These are phyloP conservation scores for Protaetia brevitarsis DNA, from an alignment of 1,140 invertebrate species.

Conservation along the genomic window DNA sequence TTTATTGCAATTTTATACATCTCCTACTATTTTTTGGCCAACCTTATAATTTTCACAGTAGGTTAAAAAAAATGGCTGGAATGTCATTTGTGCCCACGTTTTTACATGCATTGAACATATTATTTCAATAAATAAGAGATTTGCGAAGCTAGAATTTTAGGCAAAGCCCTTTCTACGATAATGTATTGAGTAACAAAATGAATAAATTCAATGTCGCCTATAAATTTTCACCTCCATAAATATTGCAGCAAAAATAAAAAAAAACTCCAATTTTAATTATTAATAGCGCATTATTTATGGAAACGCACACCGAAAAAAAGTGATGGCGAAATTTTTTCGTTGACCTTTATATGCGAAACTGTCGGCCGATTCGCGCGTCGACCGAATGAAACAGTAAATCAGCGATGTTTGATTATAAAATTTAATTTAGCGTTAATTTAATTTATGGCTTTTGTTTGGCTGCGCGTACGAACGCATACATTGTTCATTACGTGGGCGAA, in stretches of 20 bases:
- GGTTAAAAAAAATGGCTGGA: no score
- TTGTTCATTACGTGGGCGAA: constrained; percentile 19
- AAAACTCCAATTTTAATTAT: not conserved
- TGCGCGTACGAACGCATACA: constrained; percentile 19
- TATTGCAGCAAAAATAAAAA: not conserved
- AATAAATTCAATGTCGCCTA: no score
- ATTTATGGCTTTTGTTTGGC: constrained; percentile 31
- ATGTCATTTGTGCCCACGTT: no score
- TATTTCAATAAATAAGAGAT: no score
- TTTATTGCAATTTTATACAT: no score
- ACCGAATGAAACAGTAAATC: constrained; percentile 22
- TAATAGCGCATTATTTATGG: constrained; percentile 7
- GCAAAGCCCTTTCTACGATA: no score
- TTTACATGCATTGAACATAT: no score
- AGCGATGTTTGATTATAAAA: constrained; percentile 29
- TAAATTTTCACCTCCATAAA: not conserved
- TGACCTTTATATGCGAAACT: not conserved
- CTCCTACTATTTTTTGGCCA: no score
- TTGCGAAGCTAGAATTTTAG: no score
- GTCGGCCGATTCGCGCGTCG: not conserved
- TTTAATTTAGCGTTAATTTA: constrained; percentile 40
- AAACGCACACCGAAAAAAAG: not conserved
- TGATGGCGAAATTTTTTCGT: not conserved
- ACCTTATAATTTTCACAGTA: no score
- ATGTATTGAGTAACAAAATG: no score